Conservation (phyloP, 2,113 vertebrate species). For the Merops nubicus region DNA sequence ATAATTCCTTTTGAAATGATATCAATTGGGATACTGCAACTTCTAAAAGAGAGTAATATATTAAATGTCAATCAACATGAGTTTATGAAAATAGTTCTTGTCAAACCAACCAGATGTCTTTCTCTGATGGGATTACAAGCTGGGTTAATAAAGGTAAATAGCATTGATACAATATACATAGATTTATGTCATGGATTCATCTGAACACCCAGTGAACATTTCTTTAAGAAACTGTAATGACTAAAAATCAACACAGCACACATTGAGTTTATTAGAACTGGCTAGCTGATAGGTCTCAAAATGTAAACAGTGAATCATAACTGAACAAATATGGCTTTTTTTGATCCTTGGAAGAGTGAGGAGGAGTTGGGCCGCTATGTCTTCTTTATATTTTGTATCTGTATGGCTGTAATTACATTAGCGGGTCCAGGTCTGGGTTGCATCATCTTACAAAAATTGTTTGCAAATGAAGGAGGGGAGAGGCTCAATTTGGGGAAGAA, state of each 20-base stretch:
- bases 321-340: background rate
- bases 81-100: slow-evolving; percentile 51
- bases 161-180: background rate
- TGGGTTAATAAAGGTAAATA: slow-evolving; percentile 45
- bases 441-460: background rate
- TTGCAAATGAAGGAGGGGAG: background rate
- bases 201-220: background rate
- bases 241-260: slow-evolving; percentile 29
- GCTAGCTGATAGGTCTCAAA: slow-evolving; percentile 10
- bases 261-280: slow-evolving; percentile 35
- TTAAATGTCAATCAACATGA: slow-evolving; percentile 45
- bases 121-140: slow-evolving; percentile 44
- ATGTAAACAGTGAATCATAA: slow-evolving; percentile 15
- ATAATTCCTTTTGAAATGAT: slow-evolving; percentile 48
- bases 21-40: background rate
- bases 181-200: background rate
- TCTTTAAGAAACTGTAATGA: slow-evolving; percentile 5
- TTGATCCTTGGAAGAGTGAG: background rate
- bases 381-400: background rate
- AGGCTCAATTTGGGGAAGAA: background rate
- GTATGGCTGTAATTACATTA: background rate
- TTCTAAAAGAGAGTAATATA: slow-evolving; percentile 21
- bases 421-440: background rate
- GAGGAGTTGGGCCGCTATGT: background rate
- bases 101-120: slow-evolving; percentile 49